These are phyloP conservation scores for Tamandua tetradactyla DNA, from an alignment of 2,797 vertebrate species.

Conservation along the genomic window DNA sequence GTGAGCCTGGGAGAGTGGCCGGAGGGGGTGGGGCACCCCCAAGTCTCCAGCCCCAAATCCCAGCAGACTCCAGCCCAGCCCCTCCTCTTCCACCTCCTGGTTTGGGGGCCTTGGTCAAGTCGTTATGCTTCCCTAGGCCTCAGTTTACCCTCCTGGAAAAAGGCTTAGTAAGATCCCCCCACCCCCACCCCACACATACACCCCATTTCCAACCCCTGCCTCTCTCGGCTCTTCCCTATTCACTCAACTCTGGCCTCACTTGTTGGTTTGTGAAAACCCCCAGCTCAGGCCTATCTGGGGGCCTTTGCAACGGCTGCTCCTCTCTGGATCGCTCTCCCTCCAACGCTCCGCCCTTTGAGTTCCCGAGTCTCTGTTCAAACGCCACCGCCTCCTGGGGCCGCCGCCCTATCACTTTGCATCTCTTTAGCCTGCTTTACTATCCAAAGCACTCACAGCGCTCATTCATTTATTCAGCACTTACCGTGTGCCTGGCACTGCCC, in stretches of 20 bases:
- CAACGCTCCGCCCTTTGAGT: fast-evolving
- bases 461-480: neutral
- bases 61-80: neutral
- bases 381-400: neutral
- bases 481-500: conserved; percentile 13
- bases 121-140: neutral
- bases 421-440: fast-evolving
- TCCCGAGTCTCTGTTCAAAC: neutral
- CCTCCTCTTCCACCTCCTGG: neutral
- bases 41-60: neutral
- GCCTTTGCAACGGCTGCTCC: neutral
- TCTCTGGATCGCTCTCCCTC: neutral
- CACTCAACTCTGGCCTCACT: neutral
- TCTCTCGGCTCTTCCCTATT: neutral
- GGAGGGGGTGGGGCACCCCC: neutral
- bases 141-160: neutral
- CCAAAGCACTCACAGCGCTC: fast-evolving
- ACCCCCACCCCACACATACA: too few species aligned
- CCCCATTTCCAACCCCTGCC: neutral
- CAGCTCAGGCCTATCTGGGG: neutral
- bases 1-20: neutral
- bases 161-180: neutral
- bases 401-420: neutral
- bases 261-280: neutral
- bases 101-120: neutral